Evolutionary conservation across 2,797 vertebrate species (phyloP).

Genomic region (Hafferia zeledoni): DNA sequence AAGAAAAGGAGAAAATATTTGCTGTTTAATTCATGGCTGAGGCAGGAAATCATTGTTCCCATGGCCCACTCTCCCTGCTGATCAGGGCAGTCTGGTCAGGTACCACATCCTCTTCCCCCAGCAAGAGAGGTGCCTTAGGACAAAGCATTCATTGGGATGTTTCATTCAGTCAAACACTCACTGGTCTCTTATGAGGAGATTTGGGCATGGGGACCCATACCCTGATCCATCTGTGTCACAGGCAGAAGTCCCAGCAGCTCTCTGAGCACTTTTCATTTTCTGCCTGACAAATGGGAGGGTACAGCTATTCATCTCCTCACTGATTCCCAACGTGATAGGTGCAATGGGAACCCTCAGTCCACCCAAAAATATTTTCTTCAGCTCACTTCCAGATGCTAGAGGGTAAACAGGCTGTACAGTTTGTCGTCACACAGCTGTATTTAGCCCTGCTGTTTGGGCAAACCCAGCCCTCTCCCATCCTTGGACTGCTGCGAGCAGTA

Average conservation of each 20-base stretch:
- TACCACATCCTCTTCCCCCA: neutral
- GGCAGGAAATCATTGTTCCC: neutral
- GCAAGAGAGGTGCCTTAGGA: neutral
- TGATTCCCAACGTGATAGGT: neutral
- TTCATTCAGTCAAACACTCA: neutral
- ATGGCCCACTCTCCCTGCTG: neutral
- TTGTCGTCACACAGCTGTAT: neutral
- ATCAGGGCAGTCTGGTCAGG: neutral
- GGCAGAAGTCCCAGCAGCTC: neutral
- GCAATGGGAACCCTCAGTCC: neutral
- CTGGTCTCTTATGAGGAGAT: neutral
- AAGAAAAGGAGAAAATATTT: neutral
- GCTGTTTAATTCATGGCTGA: neutral
- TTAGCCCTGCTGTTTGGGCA: neutral
- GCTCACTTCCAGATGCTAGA: neutral
- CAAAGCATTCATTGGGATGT: neutral
- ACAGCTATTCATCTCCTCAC: neutral
- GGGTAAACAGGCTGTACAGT: neutral
- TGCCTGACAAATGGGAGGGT: neutral
- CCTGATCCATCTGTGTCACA: fast-evolving
- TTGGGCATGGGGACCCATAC: fast-evolving
- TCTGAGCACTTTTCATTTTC: neutral
- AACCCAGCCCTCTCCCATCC: neutral
- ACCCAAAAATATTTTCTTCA: neutral
- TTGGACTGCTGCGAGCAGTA: neutral